Base-by-base conservation (phyloP, 2,113 vertebrate species). In the Porphyrio hochstetteri region DNA sequence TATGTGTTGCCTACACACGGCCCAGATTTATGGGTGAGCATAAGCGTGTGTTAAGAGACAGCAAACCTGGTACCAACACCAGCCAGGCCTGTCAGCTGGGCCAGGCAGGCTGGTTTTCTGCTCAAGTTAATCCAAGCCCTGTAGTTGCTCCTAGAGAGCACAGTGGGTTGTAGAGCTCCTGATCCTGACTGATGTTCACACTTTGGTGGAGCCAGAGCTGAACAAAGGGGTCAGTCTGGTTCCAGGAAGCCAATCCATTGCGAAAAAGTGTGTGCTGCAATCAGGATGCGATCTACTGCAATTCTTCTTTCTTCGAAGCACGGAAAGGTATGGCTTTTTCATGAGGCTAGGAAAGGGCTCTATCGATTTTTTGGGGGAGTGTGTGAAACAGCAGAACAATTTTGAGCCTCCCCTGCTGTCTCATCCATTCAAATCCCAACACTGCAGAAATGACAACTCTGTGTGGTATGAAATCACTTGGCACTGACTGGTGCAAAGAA, bases 191-290 rank as follows among this genome's bases (percentile, higher is more conserved):
- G 44, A 24, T 69, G 23, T 63, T 72, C 11, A 28, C 24, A 11
- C 14, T 55, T 72, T 0, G 0, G 16, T 42, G 50, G 33, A 70
- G 44, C 31, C 0, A 0, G 35, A 56, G n/a, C 4, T 64, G 33
- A 72, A 52, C 33, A 63, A 4, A 56, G 27, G 19, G 28, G 13
- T 29, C 85, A 68, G 21, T 59, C n/a, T 64, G 10, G 7, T 57
- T 80, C 56, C n/a, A 63, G 35, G 44, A 60, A 17, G 13, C 29
- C 33, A 23, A 80, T 10, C 11, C 35, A 15, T 53, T 23, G 31
- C 44, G 63, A n/a, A 55, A 69, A 44, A 88, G 13, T 7, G 3
- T 48, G n/a, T 76, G 31, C 55, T 92, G 79, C 50, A 65, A 20
- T 80, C 20, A 53, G 35, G 35, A 25, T 48, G 17, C 33, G 79